phyloP scores from a whole-genome alignment of 2,797 vertebrate species.

The Babyrousa celebensis region DNA sequence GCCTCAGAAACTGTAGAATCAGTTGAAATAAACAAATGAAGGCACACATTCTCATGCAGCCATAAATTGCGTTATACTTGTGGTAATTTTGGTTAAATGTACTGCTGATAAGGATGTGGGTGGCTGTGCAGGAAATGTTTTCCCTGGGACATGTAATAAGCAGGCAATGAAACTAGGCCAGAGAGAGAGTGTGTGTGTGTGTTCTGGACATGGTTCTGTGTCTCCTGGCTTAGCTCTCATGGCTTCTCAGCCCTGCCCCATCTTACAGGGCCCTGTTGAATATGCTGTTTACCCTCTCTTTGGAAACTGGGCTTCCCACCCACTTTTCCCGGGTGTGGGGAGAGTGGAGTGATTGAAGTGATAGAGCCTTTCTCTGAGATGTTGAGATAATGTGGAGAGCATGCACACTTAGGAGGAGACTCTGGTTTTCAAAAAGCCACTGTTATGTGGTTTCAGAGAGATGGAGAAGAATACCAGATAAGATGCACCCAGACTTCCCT shows the following conservation, averaged over 20 bases:
- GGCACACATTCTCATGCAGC: constrained; percentile 58
- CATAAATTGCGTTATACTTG: background rate
- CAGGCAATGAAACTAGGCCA: constrained; percentile 57
- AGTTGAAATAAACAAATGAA: background rate
- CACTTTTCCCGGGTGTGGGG: background rate
- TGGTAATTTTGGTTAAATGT: constrained; percentile 51
- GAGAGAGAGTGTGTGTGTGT: background rate
- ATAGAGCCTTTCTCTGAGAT: background rate
- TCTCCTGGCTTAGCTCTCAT: background rate
- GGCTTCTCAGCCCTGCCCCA: background rate
- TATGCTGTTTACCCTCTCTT: background rate
- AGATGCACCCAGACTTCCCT: background rate
- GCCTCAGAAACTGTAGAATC: background rate
- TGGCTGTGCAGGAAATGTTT: constrained; percentile 70
- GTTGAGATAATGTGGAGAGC: background rate
- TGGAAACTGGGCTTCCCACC: constrained; percentile 43
- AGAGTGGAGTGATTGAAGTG: background rate
- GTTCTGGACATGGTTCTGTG: background rate
- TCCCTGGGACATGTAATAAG: constrained; percentile 43
- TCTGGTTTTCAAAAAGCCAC: constrained; percentile 19
- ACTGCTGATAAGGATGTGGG: constrained; percentile 79
- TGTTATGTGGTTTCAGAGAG: background rate
- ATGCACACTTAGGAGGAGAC: background rate
- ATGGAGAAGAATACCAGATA: background rate
- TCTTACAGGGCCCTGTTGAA: background rate